Evolutionary conservation across 2,797 vertebrate species (phyloP), one percentile per base, ranked within the genome.

Genomic region (Pangasius larnaudii): DNA sequence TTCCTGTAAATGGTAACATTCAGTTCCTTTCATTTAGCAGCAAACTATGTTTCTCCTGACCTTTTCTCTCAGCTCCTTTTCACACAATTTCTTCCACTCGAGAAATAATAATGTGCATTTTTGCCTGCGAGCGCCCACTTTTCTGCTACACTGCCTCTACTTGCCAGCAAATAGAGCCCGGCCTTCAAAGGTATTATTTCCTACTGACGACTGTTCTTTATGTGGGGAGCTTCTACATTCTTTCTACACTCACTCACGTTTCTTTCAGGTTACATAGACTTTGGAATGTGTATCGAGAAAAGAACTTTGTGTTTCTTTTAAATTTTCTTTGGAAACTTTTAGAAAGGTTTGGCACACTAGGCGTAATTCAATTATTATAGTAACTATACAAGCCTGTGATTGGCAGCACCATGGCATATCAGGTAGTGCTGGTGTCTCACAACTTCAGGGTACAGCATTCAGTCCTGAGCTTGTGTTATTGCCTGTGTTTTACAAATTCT

Each of bases 61-160:
- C 90, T 94, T 92, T 90, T 90, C 79, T 84, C 49, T n/a, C 22
- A 53, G 83, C 88, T 72, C 84, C 83, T 85, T 72, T 61, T 87
- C 51, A 88, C 72, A 84, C 65, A 18, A 77, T 89, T 91, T 85
- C 77, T 86, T 84, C 67, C 85, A 82, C 88, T 86, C 75, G 61
- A 85, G 63, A 90, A 90, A 87, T 91, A 92, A 89, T 89, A 88
- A 89, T 89, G 86, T 85, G 74, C 56, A 69, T 75, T 77, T 83
- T 81, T 84, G 74, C 81, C 71, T 75, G 5, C 86, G 74, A 86
- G 88, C 88, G 91, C 87, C 75, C 58, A 84, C 84, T 89, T 87
- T 87, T 88, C 80, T 67, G 56, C 67, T 82, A 82, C 19, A 33
- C 67, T 85, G 85, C 75, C 19, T 89, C 56, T 88, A 67, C 85